phyloP scores from a whole-genome alignment of 2,113 vertebrate species.

The Alligator sinensis region DNA sequence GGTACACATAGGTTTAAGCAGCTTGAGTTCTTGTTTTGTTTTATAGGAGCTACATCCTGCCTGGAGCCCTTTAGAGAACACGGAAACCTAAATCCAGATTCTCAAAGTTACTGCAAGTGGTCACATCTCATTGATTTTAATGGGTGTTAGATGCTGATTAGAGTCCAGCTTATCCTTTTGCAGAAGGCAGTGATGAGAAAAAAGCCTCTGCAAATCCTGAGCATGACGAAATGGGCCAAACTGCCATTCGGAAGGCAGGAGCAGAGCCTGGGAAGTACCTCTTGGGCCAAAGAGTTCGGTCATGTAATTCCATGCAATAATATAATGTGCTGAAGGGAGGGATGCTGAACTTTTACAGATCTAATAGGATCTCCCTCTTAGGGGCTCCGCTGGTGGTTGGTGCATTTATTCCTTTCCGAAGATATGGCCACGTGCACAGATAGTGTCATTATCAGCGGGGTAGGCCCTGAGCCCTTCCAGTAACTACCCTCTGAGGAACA shows the following conservation, averaged over 20 bases:
- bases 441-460: background rate
- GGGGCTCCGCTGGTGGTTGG: fast-evolving
- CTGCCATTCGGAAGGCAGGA: background rate
- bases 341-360: background rate
- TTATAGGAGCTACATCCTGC: background rate
- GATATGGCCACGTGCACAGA: background rate
- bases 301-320: too few species aligned
- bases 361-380: background rate
- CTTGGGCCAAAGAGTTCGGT: too few species aligned
- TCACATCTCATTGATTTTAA: too few species aligned
- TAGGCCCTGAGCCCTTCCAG: background rate
- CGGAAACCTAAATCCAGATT: background rate
- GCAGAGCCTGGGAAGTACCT: too few species aligned
- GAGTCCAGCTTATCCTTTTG: background rate
- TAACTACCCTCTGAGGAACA: background rate
- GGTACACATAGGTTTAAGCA: background rate
- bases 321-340: too few species aligned
- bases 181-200: background rate
- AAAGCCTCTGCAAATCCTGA: background rate
- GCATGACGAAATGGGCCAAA: background rate
- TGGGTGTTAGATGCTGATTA: too few species aligned
- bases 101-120: background rate
- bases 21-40: background rate
- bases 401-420: background rate
- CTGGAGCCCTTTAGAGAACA: background rate